A percentile compares a stretch with the other conserved stretches of the same genome.
These are phyloP conservation scores for Paratrypauchen microcephalus DNA, from an alignment of 2,797 vertebrate species.

Conservation along the genomic window DNA sequence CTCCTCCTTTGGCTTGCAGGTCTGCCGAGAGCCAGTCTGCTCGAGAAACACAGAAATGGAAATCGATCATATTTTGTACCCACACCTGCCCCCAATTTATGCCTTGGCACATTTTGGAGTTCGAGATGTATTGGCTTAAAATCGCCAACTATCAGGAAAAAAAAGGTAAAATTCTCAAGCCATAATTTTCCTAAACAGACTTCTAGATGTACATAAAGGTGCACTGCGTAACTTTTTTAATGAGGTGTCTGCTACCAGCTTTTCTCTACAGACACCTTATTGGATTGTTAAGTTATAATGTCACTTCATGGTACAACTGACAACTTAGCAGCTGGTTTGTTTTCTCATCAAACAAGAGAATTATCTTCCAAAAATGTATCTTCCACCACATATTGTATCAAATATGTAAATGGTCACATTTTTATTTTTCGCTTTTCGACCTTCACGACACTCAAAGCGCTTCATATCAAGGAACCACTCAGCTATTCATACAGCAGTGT, in stretches of 20 bases:
- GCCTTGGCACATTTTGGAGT: neutral
- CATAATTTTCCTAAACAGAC: neutral
- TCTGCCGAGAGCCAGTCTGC: neutral
- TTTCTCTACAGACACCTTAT: neutral
- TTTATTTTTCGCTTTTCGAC: no score
- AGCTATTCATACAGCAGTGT: no score
- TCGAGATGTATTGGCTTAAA: neutral
- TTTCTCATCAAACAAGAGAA: no score
- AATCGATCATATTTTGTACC: conserved; percentile 1
- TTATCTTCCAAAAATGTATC: no score
- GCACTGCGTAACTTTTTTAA: neutral
- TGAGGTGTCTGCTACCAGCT: neutral
- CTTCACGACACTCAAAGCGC: no score
- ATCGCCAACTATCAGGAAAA: neutral
- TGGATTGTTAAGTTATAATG: no score
- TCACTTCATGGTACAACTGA: no score
- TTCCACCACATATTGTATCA: no score
- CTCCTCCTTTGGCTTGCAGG: neutral
- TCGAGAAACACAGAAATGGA: neutral
- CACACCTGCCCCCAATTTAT: conserved; percentile 9
- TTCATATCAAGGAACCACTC: no score
- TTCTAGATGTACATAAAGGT: neutral
- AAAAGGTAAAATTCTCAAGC: neutral
- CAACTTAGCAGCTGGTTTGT: no score
- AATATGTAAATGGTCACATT: no score